Base-by-base conservation (phyloP, 2,797 vertebrate species). In the Acanthopagrus latus region DNA sequence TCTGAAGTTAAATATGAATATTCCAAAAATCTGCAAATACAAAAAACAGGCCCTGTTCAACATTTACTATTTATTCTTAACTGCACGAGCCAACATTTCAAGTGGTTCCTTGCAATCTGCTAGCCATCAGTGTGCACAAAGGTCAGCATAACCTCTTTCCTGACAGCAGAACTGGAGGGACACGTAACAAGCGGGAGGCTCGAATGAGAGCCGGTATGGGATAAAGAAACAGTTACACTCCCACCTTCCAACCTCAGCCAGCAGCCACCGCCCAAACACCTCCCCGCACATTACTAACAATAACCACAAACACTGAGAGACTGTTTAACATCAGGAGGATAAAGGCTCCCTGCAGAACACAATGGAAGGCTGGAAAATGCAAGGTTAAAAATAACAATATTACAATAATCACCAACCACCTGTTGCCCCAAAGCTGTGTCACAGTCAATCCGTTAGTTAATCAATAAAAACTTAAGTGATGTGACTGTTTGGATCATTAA, bases 81-180 rank as follows among this genome's bases (percentile, higher is more conserved):
- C 16, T n/a, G 41, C 8, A 20, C n/a, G 4, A 7, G 44, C 41
- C 21, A 57, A 63, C 20, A 48, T 64, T 64, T 62, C 25, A 12
- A 23, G n/a, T 27, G 11, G 59, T 51, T 55, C 50, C 9, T 10
- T 41, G 29, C 21, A 66, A 74, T 64, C 43, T 21, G 59, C 50
- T 48, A 23, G 3, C 23, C 68, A 71, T 67, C 73, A 33, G 48
- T 11, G 64, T 74, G 33, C 78, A 57, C 64, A 55, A 54, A 83
- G 55, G 77, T 83, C 81, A 82, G 13, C 33, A 3, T 70, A 64
- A 82, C 74, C 71, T 78, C 46, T 14, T 33, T 43, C 64, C 72
- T 74, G 70, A 82, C 60, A 64, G 55, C 67, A 80, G 41, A 76
- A 25, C 38, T 63, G 66, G 16, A 43, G 23, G 81, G 62, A 71